These are phyloP conservation scores for Mimas tiliae DNA, from an alignment of 2,888 invertebrate species.

Conservation along the genomic window DNA sequence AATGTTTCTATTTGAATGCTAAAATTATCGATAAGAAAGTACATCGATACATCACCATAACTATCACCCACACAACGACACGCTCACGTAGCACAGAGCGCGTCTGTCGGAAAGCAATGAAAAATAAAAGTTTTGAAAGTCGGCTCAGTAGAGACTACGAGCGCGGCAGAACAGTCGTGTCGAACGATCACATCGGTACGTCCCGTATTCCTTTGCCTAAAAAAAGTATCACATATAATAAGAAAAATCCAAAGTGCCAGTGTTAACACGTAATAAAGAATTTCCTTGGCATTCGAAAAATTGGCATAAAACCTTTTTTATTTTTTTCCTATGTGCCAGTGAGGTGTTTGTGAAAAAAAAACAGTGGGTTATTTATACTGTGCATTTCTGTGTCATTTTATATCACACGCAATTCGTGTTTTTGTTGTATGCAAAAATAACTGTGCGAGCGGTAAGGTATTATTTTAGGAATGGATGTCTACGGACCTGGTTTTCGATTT, in stretches of 20 bases:
- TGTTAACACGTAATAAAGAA: slow-evolving; percentile 1
- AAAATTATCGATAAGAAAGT: slow-evolving; percentile 34
- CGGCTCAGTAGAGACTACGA: slow-evolving; percentile 60
- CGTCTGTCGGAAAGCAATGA: slow-evolving; percentile 58
- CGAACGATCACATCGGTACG: slow-evolving; percentile 63
- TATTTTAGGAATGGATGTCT: slow-evolving; percentile 64
- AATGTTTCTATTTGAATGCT: no score
- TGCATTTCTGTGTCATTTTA: slow-evolving; percentile 27
- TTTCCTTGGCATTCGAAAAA: slow-evolving; percentile 3
- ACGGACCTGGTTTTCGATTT: slow-evolving; percentile 47
- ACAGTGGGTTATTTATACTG: slow-evolving; percentile 27
- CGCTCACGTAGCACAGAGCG: slow-evolving; percentile 40
- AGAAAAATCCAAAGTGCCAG: background rate
- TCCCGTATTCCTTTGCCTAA: slow-evolving; percentile 34
- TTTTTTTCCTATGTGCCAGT: slow-evolving; percentile 8
- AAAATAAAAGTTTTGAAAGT: slow-evolving; percentile 63
- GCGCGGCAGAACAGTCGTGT: slow-evolving; percentile 60
- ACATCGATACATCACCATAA: slow-evolving; percentile 28
- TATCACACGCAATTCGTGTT: slow-evolving; percentile 37
- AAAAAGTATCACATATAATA: slow-evolving; percentile 17
- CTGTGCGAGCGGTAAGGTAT: slow-evolving; percentile 68
- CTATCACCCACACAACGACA: slow-evolving; percentile 44
- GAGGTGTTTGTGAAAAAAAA: slow-evolving; percentile 31
- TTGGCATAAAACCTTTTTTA: slow-evolving; percentile 1
- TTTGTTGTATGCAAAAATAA: slow-evolving; percentile 71